Base-by-base conservation (phyloP, 2,888 invertebrate genomes). In the Branchellion lobata region DNA sequence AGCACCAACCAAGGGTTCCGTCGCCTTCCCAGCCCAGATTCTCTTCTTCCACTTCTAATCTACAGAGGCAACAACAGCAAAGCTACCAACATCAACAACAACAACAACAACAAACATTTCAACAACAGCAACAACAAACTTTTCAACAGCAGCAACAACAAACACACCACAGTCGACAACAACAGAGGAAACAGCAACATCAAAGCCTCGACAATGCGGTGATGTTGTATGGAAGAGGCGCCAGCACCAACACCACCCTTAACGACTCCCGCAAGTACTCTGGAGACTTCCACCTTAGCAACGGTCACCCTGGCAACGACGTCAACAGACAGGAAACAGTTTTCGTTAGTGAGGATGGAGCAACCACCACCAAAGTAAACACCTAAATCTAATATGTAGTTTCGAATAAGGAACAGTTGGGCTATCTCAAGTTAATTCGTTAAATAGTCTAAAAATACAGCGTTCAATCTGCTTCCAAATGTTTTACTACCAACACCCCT, bases 151-250 rank as follows among this genome's bases (percentile, higher is more conserved):
- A 77, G n/a, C 51, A 57, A 34, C 34, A 57, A 18, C 77, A 77
- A 8, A 34, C 61, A 2, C 36, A 33, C 40, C 53, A 75, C 40
- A 24, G 14, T 40, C 36, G 21, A 2, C 61, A 61, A 29, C 34
- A 34, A 33, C 65, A 33, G 8, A 18, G 14, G 21, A 33, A 77
- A n/a, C 33, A 61, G 8, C 40, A 40, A 31, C 36, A 73, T 3
- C 77, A 53, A n/a, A 77, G 33, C 34, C 33, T 33, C n/a, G 77
- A 77, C 33, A 77, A 77, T n/a, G 77, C 77, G 18, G 2, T 77
- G 24, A 57, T 57, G 34, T 36, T 77, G 31, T 77, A 77, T 34
- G 29, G 29, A 2, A 31, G 61, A 29, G 34, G 33, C 31, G 33
- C 21, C n/a, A 65, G 34, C 24, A 36, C 21, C 24, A 36, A 51